Evolutionary conservation across 2,888 invertebrate species (phyloP).

Genomic region (Hyposoter didymator): DNA sequence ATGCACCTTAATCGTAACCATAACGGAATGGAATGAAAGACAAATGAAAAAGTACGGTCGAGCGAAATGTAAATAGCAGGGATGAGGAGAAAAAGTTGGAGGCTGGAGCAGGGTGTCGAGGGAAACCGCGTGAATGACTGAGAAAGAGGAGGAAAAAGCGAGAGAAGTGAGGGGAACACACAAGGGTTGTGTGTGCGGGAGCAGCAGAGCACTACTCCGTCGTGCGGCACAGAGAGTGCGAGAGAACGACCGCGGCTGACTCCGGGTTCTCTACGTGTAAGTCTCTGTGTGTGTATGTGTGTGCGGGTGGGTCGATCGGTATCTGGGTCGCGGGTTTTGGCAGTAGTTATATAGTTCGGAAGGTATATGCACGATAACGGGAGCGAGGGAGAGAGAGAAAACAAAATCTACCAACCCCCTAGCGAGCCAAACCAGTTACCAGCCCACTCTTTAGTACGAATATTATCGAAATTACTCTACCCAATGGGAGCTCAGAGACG

Average conservation of each 20-base stretch:
- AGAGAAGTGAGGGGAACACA: constrained; percentile 39
- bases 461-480: constrained; percentile 9
- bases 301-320: constrained; percentile 84
- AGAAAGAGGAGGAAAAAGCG: constrained; percentile 38
- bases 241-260: constrained; percentile 47
- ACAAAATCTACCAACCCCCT: constrained; percentile 55
- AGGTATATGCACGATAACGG: constrained; percentile 43
- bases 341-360: constrained; percentile 75
- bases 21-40: neutral
- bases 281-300: constrained; percentile 73
- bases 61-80: constrained; percentile 12
- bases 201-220: constrained; percentile 24
- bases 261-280: constrained; percentile 34
- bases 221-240: constrained; percentile 38
- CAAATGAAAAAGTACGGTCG: neutral
- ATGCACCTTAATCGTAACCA: neutral
- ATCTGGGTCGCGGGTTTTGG: constrained; percentile 84
- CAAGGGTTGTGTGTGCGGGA: constrained; percentile 44
- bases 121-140: constrained; percentile 44
- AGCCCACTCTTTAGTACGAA: constrained; percentile 27
- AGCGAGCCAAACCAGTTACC: constrained; percentile 60
- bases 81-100: constrained; percentile 15
- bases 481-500: neutral
- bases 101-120: constrained; percentile 30
- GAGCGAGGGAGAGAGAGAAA: constrained; percentile 53